phyloP scores from a whole-genome alignment of 2,888 invertebrate genomes.

The Hybos culiciformis region DNA sequence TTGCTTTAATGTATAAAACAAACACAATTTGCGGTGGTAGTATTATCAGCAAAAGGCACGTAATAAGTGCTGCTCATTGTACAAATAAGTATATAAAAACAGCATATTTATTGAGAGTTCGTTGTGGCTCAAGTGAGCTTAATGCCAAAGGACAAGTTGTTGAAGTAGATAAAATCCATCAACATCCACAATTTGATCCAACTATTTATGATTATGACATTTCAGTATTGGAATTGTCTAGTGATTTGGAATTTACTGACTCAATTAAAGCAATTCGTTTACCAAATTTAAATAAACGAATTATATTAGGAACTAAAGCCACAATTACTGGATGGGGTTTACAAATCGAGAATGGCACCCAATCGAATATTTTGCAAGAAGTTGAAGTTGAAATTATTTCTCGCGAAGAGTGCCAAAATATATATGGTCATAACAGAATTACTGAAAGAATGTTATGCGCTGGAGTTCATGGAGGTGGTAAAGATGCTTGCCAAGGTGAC shows the following conservation, averaged over 20 bases:
- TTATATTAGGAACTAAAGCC: slow-evolving; percentile 10
- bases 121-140: slow-evolving; percentile 41
- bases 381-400: slow-evolving; percentile 39
- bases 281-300: slow-evolving; percentile 5
- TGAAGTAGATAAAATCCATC: slow-evolving; percentile 35
- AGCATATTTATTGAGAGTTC: slow-evolving; percentile 26
- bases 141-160: slow-evolving; percentile 37
- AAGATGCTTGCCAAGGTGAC: slow-evolving; percentile 37
- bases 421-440: slow-evolving; percentile 34
- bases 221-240: slow-evolving; percentile 32
- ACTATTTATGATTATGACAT: slow-evolving; percentile 41
- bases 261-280: slow-evolving; percentile 8
- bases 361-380: slow-evolving; percentile 32
- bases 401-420: slow-evolving; percentile 32
- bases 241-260: slow-evolving; percentile 14
- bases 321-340: slow-evolving; percentile 18
- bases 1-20: too few species aligned
- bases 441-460: slow-evolving; percentile 45
- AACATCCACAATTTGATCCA: slow-evolving; percentile 38
- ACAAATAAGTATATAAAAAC: slow-evolving; percentile 11
- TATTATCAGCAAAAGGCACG: slow-evolving; percentile 13
- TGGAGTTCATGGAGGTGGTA: slow-evolving; percentile 29
- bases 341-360: slow-evolving; percentile 10
- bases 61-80: slow-evolving; percentile 30
- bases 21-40: slow-evolving; percentile 28